These are phyloP conservation scores for Microplitis deprimator DNA, from an alignment of 2,888 invertebrate species.

Conservation along the genomic window DNA sequence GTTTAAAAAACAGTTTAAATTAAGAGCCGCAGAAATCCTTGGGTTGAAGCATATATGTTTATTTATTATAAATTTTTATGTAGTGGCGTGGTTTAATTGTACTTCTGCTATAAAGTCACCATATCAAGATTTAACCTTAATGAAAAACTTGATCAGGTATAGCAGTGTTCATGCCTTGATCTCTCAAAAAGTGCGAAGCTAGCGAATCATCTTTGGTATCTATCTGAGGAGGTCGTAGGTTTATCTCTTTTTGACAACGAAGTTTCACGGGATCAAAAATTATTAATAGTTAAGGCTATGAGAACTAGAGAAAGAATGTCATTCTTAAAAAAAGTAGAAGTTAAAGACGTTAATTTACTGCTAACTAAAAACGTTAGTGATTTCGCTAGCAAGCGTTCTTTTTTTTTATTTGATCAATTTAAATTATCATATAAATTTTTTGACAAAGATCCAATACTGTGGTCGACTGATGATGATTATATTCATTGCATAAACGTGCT, in stretches of 20 bases:
- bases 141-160: neutral
- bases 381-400: too few species aligned
- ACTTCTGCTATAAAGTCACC: neutral
- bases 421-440: neutral
- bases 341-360: too few species aligned
- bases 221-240: constrained; percentile 21
- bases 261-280: neutral
- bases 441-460: neutral
- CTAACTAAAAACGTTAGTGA: too few species aligned
- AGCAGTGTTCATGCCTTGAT: neutral
- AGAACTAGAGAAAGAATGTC: too few species aligned
- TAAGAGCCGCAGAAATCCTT: neutral
- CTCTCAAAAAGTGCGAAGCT: neutral
- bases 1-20: neutral
- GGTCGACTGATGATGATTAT: constrained; percentile 2
- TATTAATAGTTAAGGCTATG: too few species aligned
- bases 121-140: neutral
- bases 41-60: too few species aligned
- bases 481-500: neutral
- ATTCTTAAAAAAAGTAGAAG: too few species aligned
- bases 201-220: constrained; percentile 16
- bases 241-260: constrained; percentile 12
- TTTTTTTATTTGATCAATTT: too few species aligned
- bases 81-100: too few species aligned
- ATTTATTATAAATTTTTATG: too few species aligned